These are phyloP conservation scores for Myiozetetes cayanensis DNA, from an alignment of 2,113 vertebrate species.

Conservation along the genomic window DNA sequence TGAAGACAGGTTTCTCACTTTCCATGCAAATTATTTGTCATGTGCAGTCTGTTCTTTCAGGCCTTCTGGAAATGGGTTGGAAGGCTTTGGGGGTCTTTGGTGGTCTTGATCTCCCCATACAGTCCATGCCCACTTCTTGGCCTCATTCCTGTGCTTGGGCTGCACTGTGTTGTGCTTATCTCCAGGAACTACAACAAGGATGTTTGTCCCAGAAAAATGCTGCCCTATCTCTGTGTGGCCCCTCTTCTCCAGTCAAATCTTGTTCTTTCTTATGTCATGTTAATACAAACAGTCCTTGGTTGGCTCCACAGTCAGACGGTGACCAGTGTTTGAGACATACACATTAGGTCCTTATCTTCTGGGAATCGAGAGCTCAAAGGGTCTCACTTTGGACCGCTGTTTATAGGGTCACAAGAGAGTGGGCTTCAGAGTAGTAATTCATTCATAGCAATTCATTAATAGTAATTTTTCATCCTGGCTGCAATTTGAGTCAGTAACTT, in stretches of 20 bases:
- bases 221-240: background rate
- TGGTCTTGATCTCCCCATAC: background rate
- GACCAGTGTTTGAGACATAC: background rate
- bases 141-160: background rate
- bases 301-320: background rate
- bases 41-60: background rate
- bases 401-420: background rate
- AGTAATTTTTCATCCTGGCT: background rate
- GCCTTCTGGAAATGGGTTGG: background rate
- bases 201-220: background rate
- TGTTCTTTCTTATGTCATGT: accelerated
- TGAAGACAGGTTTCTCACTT: background rate
- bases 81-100: background rate
- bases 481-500: background rate
- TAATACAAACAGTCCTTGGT: background rate
- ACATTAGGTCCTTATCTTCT: background rate
- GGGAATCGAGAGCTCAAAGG: background rate
- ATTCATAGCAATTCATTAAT: background rate
- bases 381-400: background rate
- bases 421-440: background rate
- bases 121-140: background rate
- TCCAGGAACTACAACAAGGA: background rate
- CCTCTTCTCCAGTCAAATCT: background rate
- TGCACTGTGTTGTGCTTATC: background rate
- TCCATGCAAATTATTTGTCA: background rate